Percentiles rank a stretch among this genome's conserved stretches.
Conservation (phyloP, 2,797 vertebrate species). For the Simalia tracyae region DNA sequence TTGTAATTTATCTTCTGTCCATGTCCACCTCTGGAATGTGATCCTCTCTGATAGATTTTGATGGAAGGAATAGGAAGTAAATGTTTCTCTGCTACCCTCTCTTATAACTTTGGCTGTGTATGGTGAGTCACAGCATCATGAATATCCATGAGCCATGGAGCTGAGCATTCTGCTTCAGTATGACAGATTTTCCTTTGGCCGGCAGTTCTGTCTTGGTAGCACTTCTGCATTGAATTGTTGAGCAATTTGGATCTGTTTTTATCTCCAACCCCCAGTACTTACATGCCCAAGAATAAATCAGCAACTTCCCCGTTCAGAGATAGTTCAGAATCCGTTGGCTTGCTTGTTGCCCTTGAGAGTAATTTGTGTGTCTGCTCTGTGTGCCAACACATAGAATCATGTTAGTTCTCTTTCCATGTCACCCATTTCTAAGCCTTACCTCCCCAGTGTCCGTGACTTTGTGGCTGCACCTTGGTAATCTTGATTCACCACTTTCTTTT, state of each 20-base stretch:
- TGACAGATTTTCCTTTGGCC: background rate
- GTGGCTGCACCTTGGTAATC: background rate
- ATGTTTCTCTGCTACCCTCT: background rate
- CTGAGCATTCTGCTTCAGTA: background rate
- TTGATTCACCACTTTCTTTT: background rate
- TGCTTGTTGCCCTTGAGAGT: background rate
- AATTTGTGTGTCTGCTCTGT: background rate
- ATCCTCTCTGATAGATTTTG: background rate
- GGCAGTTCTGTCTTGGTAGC: background rate
- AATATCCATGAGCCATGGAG: background rate
- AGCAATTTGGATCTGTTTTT: background rate
- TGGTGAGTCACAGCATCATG: background rate
- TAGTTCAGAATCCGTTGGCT: background rate
- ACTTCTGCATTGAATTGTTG: background rate
- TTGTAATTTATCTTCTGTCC: background rate
- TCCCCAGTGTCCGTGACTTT: background rate
- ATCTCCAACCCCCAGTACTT: background rate
- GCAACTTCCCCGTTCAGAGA: slow-evolving; percentile 1
- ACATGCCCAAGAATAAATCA: background rate
- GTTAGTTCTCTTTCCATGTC: background rate
- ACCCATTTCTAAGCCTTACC: background rate
- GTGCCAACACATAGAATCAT: background rate
- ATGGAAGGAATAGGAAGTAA: background rate
- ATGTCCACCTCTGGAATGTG: background rate
- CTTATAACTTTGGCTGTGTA: background rate